Evolutionary conservation across 2,888 invertebrate species (phyloP).

Genomic region (Hyalella azteca): DNA sequence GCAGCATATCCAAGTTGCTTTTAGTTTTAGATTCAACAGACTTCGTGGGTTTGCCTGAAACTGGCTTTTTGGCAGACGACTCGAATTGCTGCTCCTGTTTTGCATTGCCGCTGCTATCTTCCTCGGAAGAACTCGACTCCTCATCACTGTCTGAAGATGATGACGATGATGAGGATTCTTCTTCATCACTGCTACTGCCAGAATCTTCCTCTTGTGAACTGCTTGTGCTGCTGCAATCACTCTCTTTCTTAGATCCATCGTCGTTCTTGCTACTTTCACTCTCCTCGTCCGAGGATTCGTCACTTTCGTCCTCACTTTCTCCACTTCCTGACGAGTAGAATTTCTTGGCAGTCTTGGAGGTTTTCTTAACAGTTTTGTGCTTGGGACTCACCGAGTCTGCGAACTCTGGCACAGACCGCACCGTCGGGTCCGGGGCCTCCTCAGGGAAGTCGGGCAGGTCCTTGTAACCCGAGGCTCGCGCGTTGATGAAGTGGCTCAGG

Average conservation of each 20-base stretch:
- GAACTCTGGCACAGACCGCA: constrained; percentile 65
- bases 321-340: constrained; percentile 55
- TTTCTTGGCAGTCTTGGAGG: constrained; percentile 59
- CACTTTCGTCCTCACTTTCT: constrained; percentile 56
- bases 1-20: constrained; percentile 70
- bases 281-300: constrained; percentile 52
- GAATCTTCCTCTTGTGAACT: constrained; percentile 58
- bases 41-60: neutral
- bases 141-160: constrained; percentile 60
- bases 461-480: constrained; percentile 84
- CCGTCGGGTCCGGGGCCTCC: constrained; percentile 74
- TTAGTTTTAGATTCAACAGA: neutral
- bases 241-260: constrained; percentile 52
- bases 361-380: constrained; percentile 71
- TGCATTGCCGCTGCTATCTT: constrained; percentile 52
- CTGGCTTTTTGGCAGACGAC: constrained; percentile 59
- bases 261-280: constrained; percentile 54
- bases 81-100: constrained; percentile 51
- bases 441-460: constrained; percentile 85
- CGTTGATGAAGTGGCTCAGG: constrained; percentile 91
- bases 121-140: constrained; percentile 59
- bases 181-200: constrained; percentile 50
- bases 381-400: constrained; percentile 33
- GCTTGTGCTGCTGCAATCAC: constrained; percentile 58
- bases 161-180: constrained; percentile 51